phyloP scores from a whole-genome alignment of 1,140 invertebrate species.

The Philopotamus ludificatus region DNA sequence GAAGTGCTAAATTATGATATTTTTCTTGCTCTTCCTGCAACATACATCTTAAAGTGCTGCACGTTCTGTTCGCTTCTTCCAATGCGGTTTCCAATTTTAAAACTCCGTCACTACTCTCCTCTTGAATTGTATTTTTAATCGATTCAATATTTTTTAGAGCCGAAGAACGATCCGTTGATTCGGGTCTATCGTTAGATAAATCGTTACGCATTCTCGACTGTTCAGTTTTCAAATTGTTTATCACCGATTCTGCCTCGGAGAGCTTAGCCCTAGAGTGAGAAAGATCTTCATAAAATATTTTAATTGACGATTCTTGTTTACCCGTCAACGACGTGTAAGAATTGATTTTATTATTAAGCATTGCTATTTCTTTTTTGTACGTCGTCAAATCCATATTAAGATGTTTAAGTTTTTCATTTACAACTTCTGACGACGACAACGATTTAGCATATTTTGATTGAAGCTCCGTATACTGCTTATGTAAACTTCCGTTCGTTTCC shows the following conservation, averaged over 20 bases:
- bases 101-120: slow-evolving; percentile 73
- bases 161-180: slow-evolving; percentile 72
- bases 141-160: slow-evolving; percentile 76
- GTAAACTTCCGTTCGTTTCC: slow-evolving; percentile 77
- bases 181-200: slow-evolving; percentile 69
- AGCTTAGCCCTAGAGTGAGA: slow-evolving; percentile 71
- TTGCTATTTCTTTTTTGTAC: slow-evolving; percentile 80
- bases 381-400: slow-evolving; percentile 74
- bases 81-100: slow-evolving; percentile 72
- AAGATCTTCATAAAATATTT: slow-evolving; percentile 74
- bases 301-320: slow-evolving; percentile 84
- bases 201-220: slow-evolving; percentile 75
- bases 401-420: slow-evolving; percentile 79
- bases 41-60: slow-evolving; percentile 69
- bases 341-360: slow-evolving; percentile 80
- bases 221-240: slow-evolving; percentile 74
- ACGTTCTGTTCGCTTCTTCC: slow-evolving; percentile 79
- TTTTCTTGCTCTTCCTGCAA: slow-evolving; percentile 72
- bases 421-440: slow-evolving; percentile 69
- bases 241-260: slow-evolving; percentile 70
- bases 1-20: slow-evolving; percentile 62
- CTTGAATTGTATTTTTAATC: slow-evolving; percentile 78
- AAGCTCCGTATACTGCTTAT: slow-evolving; percentile 67
- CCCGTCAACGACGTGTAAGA: slow-evolving; percentile 75
- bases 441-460: slow-evolving; percentile 70